Conservation (phyloP, 2,888 invertebrate species). For the Adela reaumurella region DNA sequence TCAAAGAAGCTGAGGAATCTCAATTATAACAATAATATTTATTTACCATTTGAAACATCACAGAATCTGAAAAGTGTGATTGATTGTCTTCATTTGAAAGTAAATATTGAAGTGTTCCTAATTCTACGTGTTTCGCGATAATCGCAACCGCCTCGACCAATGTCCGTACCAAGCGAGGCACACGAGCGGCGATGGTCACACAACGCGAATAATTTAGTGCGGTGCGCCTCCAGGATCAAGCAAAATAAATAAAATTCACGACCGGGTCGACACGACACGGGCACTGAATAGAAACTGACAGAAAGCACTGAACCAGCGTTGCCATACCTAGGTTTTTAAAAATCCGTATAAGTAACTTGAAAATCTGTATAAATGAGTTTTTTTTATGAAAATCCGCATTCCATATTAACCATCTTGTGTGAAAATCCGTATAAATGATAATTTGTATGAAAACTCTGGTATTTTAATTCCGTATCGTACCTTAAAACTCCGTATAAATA, state of each 20-base stretch:
- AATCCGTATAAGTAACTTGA: too few relatives aligned
- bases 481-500: too few relatives aligned
- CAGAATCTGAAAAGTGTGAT: slow-evolving; percentile 6
- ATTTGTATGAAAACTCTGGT: too few relatives aligned
- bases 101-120: not conserved
- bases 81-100: slow-evolving; percentile 8
- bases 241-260: slow-evolving; percentile 4
- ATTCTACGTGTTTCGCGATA: not conserved
- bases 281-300: too few relatives aligned
- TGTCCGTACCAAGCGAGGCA: not conserved
- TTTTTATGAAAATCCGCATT: too few relatives aligned
- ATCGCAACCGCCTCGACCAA: not conserved
- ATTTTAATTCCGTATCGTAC: too few relatives aligned
- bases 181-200: not conserved
- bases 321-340: too few relatives aligned
- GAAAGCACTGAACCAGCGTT: too few relatives aligned
- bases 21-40: not conserved
- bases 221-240: slow-evolving; percentile 3
- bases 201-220: too few relatives aligned
- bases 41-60: slow-evolving; percentile 12
- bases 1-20: not conserved
- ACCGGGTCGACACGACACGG: slow-evolving; percentile 5
- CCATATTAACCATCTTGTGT: too few relatives aligned
- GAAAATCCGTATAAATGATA: too few relatives aligned
- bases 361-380: too few relatives aligned